These are phyloP conservation scores for Emydocephalus ijimae DNA, from an alignment of 2,113 vertebrate species.

Conservation along the genomic window DNA sequence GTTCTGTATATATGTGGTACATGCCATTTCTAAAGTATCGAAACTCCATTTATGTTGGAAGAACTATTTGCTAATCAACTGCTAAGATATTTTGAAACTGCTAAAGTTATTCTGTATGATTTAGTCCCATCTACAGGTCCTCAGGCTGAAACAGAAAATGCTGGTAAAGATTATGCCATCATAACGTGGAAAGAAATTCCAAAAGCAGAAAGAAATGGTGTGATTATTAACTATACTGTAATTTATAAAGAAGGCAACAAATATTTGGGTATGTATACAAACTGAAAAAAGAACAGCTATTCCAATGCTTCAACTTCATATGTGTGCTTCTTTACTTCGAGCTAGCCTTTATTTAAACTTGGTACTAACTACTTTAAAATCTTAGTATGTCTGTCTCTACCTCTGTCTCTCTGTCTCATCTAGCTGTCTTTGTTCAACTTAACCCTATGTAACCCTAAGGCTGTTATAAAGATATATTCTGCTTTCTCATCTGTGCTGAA, in stretches of 20 bases:
- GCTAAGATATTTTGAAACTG: accelerated
- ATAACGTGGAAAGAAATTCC: slow-evolving; percentile 69
- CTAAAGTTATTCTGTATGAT: slow-evolving; percentile 8
- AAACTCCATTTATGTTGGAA: neutral
- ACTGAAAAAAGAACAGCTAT: neutral
- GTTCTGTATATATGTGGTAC: neutral
- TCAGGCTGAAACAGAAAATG: slow-evolving; percentile 27
- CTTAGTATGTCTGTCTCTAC: neutral
- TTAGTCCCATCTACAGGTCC: slow-evolving; percentile 68
- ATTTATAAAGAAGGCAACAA: slow-evolving; percentile 63
- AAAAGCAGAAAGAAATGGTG: slow-evolving; percentile 61
- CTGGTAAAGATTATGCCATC: slow-evolving; percentile 58
- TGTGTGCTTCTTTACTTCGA: neutral
- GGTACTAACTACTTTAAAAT: neutral
- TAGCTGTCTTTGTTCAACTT: neutral
- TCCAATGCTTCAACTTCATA: neutral
- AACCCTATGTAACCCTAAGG: neutral
- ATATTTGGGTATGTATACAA: slow-evolving; percentile 62
- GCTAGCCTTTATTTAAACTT: neutral
- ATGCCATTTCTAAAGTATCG: neutral
- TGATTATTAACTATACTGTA: slow-evolving; percentile 73
- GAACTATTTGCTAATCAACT: neutral
- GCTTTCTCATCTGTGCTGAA: no score
- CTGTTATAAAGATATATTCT: neutral
- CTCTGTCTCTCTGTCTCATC: neutral